Conservation (phyloP, 2,797 vertebrate species). For the Acipenser ruthenus region DNA sequence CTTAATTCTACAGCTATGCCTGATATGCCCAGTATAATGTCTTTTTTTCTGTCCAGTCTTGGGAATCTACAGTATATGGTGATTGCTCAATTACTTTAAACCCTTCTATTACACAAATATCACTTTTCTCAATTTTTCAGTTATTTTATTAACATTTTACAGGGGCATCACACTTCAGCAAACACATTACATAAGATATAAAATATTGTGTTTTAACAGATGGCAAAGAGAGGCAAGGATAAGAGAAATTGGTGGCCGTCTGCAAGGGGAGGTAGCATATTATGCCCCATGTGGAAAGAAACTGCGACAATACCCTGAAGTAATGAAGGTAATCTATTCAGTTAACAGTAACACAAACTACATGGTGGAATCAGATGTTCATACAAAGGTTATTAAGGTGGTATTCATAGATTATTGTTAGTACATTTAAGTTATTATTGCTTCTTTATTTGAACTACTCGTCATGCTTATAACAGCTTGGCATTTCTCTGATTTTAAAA, state of each 20-base stretch:
- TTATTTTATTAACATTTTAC: no score
- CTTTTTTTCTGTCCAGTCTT: no score
- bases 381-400: background rate
- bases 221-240: slow-evolving; percentile 92
- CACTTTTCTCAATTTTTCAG: no score
- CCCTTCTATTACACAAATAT: no score
- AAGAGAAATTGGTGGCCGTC: slow-evolving; percentile 69
- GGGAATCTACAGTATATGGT: no score
- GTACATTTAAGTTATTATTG: no score
- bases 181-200: no score
- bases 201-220: slow-evolving; percentile 41
- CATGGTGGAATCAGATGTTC: background rate
- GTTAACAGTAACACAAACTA: background rate
- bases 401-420: background rate
- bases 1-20: no score
- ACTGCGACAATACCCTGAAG: slow-evolving; percentile 85
- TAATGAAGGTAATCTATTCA: slow-evolving; percentile 73
- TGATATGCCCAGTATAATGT: no score
- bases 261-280: slow-evolving; percentile 86
- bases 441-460: no score
- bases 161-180: no score
- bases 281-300: slow-evolving; percentile 92
- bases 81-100: no score
- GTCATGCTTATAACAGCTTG: background rate
- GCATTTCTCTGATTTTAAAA: background rate